Evolutionary conservation across 2,797 vertebrate genomes (phyloP).

Genomic region (Danio choprae): DNA sequence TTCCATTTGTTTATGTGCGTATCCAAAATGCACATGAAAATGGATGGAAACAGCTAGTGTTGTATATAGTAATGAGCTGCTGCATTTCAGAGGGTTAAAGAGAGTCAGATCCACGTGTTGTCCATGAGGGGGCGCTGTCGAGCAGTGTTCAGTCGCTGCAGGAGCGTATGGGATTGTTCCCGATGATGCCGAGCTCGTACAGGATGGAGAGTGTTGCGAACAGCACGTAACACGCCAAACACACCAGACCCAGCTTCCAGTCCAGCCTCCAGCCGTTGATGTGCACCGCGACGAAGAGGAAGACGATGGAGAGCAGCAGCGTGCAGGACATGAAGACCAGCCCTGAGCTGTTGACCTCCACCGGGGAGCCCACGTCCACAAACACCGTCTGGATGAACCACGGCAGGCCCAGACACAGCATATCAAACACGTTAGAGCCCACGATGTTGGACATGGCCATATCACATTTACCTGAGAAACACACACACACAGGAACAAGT

Average conservation of each 20-base stretch:
- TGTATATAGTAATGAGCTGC: no score
- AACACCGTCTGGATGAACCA: conserved; percentile 97
- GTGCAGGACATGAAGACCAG: conserved; percentile 87
- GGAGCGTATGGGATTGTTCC: conserved; percentile 84
- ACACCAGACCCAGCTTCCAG: conserved; percentile 88
- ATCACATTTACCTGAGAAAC: conserved; percentile 90
- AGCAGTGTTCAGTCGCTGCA: conserved; percentile 79
- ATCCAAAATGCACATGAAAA: no score
- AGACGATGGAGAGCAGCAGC: conserved; percentile 89
- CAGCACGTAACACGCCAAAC: conserved; percentile 86
- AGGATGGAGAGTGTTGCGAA: conserved; percentile 89
- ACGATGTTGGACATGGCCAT: conserved; percentile 99
- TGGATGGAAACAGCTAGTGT: no score
- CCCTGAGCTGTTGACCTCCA: conserved; percentile 91
- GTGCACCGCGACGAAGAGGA: conserved; percentile 89
- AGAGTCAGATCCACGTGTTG: no score
- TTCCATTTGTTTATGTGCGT: no score
- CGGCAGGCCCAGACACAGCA: conserved; percentile 94
- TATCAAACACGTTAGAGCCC: conserved; percentile 97
- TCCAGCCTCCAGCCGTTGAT: conserved; percentile 93
- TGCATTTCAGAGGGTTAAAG: no score
- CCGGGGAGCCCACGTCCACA: conserved; percentile 82
- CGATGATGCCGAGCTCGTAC: conserved; percentile 95
- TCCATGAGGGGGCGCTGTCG: no score
- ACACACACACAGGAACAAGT: background rate